These are phyloP conservation scores for Pollenia angustigena DNA, from an alignment of 2,888 invertebrate genomes.

Conservation along the genomic window DNA sequence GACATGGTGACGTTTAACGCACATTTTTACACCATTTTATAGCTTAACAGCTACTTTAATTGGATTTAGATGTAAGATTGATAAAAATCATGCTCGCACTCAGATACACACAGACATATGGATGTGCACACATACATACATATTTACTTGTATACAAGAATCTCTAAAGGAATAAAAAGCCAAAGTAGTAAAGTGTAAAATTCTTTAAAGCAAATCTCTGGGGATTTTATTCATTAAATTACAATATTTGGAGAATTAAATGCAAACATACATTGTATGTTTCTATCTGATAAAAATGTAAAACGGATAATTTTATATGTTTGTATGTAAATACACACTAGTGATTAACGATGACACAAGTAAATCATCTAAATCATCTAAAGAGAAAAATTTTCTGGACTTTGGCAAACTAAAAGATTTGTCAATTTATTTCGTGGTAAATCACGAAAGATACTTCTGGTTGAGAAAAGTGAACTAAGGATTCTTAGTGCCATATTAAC, in stretches of 20 bases:
- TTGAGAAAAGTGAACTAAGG: no score
- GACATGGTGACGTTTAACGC: constrained; percentile 74
- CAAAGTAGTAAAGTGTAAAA: constrained; percentile 21
- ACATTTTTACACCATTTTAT: constrained; percentile 73
- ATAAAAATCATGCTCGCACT: constrained; percentile 51
- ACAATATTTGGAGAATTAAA: constrained; percentile 26
- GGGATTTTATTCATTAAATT: constrained; percentile 57
- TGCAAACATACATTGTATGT: constrained; percentile 3
- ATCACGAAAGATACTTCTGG: no score
- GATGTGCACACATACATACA: no score
- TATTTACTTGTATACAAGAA: constrained; percentile 5
- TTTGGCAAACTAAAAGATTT: no score
- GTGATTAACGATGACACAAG: no score
- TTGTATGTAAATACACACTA: not conserved
- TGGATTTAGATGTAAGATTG: constrained; percentile 75
- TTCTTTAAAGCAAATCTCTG: constrained; percentile 51
- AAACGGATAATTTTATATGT: not conserved
- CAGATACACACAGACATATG: not conserved
- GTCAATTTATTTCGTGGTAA: no score
- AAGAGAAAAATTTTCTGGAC: no score
- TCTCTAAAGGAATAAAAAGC: constrained; percentile 35
- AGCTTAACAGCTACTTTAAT: constrained; percentile 75
- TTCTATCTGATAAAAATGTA: not conserved
- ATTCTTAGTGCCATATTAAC: no score
- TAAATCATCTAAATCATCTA: no score